Evolutionary conservation across 2,797 vertebrate species (phyloP).

Genomic region (Hippoglossus hippoglossus): DNA sequence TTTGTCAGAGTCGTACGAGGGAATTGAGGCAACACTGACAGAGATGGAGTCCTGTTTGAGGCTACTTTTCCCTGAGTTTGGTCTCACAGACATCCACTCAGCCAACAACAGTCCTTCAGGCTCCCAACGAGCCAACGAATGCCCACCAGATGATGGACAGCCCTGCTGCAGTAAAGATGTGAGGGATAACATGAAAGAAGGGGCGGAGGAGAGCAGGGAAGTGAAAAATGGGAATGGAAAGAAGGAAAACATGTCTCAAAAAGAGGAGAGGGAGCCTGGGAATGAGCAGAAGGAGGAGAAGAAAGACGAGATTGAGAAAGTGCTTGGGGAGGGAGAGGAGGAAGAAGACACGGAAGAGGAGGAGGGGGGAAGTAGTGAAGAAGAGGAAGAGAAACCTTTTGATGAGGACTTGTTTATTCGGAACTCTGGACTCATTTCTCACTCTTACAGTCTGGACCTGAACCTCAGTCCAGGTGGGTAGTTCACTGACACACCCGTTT

Average conservation of each 20-base stretch:
- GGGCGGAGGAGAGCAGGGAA: background rate
- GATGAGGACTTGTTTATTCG: constrained; percentile 85
- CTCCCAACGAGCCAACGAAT: background rate
- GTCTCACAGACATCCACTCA: constrained; percentile 24
- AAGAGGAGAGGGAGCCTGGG: background rate
- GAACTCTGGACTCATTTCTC: constrained; percentile 91
- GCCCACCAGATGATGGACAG: constrained; percentile 71
- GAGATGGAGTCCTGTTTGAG: constrained; percentile 92
- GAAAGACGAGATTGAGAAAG: background rate
- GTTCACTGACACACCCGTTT: background rate
- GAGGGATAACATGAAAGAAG: constrained; percentile 2
- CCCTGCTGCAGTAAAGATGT: constrained; percentile 92
- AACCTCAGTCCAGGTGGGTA: constrained; percentile 88
- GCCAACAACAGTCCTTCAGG: background rate
- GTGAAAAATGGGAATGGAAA: background rate
- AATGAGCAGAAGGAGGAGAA: background rate
- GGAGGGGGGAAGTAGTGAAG: constrained; percentile 12
- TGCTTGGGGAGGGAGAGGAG: background rate
- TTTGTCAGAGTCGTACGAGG: constrained; percentile 84
- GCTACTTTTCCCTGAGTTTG: constrained; percentile 87
- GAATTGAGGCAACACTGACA: constrained; percentile 85
- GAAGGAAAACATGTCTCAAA: background rate
- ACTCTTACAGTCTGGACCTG: constrained; percentile 89
- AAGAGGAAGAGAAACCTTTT: background rate
- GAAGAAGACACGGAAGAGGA: accelerated